Base-by-base conservation (phyloP, 2,797 vertebrate species). In the Bufotes viridis region DNA sequence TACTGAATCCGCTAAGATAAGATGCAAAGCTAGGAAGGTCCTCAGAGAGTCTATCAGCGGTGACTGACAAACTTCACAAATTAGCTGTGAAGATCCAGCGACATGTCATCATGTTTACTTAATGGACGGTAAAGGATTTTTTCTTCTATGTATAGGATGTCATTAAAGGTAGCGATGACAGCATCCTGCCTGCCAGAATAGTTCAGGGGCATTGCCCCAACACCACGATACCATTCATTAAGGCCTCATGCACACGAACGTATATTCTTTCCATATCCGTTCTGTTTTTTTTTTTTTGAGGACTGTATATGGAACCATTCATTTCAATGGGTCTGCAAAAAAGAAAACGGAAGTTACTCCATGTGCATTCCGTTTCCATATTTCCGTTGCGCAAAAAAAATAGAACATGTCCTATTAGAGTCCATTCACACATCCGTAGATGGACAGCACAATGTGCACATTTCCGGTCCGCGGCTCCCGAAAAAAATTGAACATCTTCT, bases 21-120 rank as follows among this genome's bases (percentile, higher is more conserved):
- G 67, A 60, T 60, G 17, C 20, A 61, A 55, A 58, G 51, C 57
- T 86, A 8, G 22, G 17, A 58, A 51, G 51, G 26, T 69, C 78
- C 78, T 87, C 78, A 81, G 42, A 49, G 42, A 13, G 17, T 20
- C 85, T 87, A 87, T 87, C 78, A 81, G 78, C 57, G 74, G 78
- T 87, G 63, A 80, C 65, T 87, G 85, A 80, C 84, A 85, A 76
- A 65, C 60, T 67, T 85, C 74, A 53, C 84, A 76, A 61, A 24
- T 85, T 85, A 78, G 55, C 53, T 81, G 65, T 81, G 78, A 72
- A 65, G 58, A 85, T 51, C 58, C 60, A 42, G 17, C 29, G 42
- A 60, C 74, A 78, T 78, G 74, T 67, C 72, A 76, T 51, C 57
- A 53, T 78, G 63, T 76, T n/a, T 76, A 22, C 74, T 51, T 53